Conservation (phyloP, 2,797 vertebrate species). For the Pelochelys cantorii region DNA sequence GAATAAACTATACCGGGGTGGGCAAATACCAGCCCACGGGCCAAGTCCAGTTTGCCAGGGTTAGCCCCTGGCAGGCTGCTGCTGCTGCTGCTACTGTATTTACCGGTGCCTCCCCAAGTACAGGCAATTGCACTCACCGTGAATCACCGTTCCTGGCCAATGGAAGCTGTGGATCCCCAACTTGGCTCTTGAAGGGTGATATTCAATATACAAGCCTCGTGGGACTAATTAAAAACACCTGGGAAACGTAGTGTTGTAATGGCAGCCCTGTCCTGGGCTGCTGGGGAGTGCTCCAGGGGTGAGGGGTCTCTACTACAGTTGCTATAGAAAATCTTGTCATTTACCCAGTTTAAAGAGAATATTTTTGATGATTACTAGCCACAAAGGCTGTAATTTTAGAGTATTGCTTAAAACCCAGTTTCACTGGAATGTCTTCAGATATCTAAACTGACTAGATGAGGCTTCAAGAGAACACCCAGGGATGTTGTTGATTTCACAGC, state of each 20-base stretch:
- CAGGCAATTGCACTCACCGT: too few relatives aligned
- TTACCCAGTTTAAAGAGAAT: conserved; percentile 9
- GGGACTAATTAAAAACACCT: not conserved
- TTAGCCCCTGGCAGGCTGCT: too few relatives aligned
- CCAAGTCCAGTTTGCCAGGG: too few relatives aligned
- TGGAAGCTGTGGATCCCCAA: too few relatives aligned
- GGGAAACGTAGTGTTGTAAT: not conserved
- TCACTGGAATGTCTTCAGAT: conserved; percentile 2
- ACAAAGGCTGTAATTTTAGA: conserved; percentile 41
- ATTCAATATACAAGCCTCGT: not conserved
- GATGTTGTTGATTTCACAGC: fast-evolving
- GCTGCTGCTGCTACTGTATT: too few relatives aligned
- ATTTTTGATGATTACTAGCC: not conserved
- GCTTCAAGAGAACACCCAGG: not conserved
- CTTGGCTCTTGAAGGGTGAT: not conserved
- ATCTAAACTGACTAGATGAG: conserved; percentile 22
- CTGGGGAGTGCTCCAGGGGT: not conserved
- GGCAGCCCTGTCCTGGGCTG: not conserved
- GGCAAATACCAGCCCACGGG: too few relatives aligned
- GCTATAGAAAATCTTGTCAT: conserved; percentile 16
- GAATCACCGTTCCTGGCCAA: too few relatives aligned
- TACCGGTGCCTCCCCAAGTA: too few relatives aligned
- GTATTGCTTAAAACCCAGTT: conserved; percentile 13
- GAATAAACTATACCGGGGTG: not conserved
- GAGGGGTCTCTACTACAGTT: not conserved